Evolutionary conservation across 92 coral and sea anemone species (phyloP), one percentile per base, ranked within the genome.

Genomic region (Epizoanthus illoricatus): DNA sequence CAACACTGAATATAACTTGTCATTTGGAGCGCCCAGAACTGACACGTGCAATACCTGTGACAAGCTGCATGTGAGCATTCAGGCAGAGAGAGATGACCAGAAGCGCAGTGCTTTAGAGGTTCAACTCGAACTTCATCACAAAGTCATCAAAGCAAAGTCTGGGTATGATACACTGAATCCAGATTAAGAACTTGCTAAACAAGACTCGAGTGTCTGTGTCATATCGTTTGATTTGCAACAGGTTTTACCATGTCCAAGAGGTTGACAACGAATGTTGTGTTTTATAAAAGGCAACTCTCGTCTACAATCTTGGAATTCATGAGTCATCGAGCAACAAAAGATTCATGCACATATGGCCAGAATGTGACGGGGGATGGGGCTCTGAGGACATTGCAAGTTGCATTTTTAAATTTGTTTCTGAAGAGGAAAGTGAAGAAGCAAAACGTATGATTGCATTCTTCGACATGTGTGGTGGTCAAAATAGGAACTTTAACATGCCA

Each of bases 281-380:
- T 63, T 66, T 84, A 75, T 68, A 84, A 76, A 68, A 57, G 88
- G 39, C 88, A 85, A 85, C 88, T 76, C 59, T 85, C 55, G 84
- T 85, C 55, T 85, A 76, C 42, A 85, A 57, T 69, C 76, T 66
- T 21, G 87, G 76, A 36, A 64, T 84, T 59, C 73, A 76, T 76
- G 84, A 85, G 39, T 36, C 74, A 73, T 70, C 71, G 74, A 85
- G 63, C 56, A 59, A 76, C 76, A 76, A 76, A 61, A 68, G 84
- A 61, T 85, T 47, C 79, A 76, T 75, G 87, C 87, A 84, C 80
- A 75, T 84, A 65, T 84, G 83, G 83, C 87, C 83, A 17, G 87
- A 84, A 64, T 49, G 61, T 66, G 71, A 60, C 55, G 83, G 87
- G 47, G 83, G 87, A 41, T 72, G 87, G 52, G 83, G 76, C 65